phyloP scores from a whole-genome alignment of 1,140 invertebrate genomes.

The Drosophila insularis region DNA sequence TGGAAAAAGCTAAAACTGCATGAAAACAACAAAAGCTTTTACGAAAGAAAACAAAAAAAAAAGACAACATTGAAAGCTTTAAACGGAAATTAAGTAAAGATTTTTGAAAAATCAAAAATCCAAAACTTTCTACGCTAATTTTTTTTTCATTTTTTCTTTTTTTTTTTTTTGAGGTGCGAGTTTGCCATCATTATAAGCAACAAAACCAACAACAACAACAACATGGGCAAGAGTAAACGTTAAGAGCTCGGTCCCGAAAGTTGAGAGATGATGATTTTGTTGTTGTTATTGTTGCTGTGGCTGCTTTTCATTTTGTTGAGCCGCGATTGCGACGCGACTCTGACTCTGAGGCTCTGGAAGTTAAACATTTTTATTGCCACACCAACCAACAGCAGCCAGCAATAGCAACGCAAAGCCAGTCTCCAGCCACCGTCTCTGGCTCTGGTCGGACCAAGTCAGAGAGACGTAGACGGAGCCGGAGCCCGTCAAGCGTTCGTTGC shows the following conservation, averaged over 20 bases:
- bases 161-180: conserved; percentile 24
- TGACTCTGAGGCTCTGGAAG: conserved; percentile 55
- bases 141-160: conserved; percentile 30
- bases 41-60: conserved; percentile 12
- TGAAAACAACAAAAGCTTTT: conserved; percentile 22
- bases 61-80: conserved; percentile 29
- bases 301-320: conserved; percentile 53
- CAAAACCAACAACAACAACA: conserved; percentile 38
- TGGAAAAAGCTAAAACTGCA: conserved; percentile 5
- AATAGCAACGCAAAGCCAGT: conserved; percentile 41
- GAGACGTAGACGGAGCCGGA: neutral
- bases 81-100: conserved; percentile 44
- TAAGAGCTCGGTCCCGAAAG: conserved; percentile 4
- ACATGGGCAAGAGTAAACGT: conserved; percentile 11
- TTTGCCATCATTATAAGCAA: conserved; percentile 63
- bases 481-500: conserved; percentile 65
- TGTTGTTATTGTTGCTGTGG: conserved; percentile 25
- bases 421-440: conserved; percentile 1
- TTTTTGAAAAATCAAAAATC: conserved; percentile 27
- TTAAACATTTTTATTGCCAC: conserved; percentile 72
- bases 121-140: conserved; percentile 76
- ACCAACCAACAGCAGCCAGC: conserved; percentile 51
- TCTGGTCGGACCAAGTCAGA: neutral
- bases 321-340: conserved; percentile 45
- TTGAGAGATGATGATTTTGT: conserved; percentile 13